Evolutionary conservation across 2,888 invertebrate genomes (phyloP).

Genomic region (Sisyra nigra): DNA sequence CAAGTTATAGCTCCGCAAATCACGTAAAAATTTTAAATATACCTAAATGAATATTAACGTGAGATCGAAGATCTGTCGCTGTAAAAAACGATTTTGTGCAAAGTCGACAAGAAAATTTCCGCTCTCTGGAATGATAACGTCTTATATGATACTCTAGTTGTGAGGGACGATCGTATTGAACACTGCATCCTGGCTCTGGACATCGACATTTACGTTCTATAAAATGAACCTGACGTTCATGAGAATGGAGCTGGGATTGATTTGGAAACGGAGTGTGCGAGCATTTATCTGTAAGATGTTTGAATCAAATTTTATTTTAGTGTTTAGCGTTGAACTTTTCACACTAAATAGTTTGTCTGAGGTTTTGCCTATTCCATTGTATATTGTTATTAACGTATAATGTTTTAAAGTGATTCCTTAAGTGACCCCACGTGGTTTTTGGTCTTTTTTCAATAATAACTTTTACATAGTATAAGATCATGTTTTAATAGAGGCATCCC

Average conservation of each 20-base stretch:
- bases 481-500: too few species aligned
- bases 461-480: too few species aligned
- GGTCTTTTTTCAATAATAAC: too few species aligned
- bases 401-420: too few species aligned
- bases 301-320: too few species aligned
- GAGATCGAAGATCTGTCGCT: background rate
- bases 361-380: too few species aligned
- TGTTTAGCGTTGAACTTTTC: too few species aligned
- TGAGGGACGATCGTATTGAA: background rate
- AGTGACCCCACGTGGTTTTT: too few species aligned
- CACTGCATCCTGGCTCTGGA: background rate
- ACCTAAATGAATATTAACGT: conserved; percentile 5
- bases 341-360: too few species aligned
- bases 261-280: background rate
- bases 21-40: too few species aligned
- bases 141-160: conserved; percentile 3
- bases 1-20: too few species aligned
- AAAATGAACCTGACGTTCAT: conserved; percentile 2
- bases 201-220: background rate
- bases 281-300: conserved; percentile 2
- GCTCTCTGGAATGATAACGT: background rate
- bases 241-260: conserved; percentile 1
- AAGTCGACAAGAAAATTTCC: conserved; percentile 2
- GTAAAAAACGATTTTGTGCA: conserved; percentile 3
- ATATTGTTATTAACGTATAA: too few species aligned